Evolutionary conservation across 2,888 invertebrate species (phyloP).

Genomic region (Azorinus chamasolen): DNA sequence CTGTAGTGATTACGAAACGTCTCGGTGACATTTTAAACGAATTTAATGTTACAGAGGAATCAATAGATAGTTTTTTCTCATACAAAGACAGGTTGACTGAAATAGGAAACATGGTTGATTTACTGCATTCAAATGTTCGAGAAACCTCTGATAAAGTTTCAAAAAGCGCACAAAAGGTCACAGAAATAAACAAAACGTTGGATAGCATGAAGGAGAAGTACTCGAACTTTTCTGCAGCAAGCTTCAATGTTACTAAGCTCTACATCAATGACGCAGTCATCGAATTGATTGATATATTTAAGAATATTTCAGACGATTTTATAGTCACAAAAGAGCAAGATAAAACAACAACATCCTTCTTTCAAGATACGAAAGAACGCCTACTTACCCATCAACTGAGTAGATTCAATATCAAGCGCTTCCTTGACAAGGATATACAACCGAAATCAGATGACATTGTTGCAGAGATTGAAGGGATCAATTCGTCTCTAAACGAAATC

Average conservation of each 20-base stretch:
- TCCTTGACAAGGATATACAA: conserved; percentile 14
- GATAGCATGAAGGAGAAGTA: conserved; percentile 26
- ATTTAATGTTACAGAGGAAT: no score
- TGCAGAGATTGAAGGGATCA: background rate
- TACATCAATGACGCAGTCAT: conserved; percentile 40
- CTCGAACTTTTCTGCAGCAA: conserved; percentile 50
- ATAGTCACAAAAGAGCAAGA: background rate
- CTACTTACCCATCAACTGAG: conserved; percentile 2
- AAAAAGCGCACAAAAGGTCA: no score
- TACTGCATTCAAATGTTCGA: no score
- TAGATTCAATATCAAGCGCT: conserved; percentile 23
- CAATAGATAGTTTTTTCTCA: no score
- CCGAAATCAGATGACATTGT: conserved; percentile 23
- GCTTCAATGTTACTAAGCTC: conserved; percentile 32
- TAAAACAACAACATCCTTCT: background rate
- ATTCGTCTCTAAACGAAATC: conserved; percentile 23
- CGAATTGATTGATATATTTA: conserved; percentile 16
- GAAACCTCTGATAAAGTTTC: no score
- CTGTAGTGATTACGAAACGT: no score
- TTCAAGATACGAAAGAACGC: background rate
- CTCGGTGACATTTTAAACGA: no score
- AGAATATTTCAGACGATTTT: conserved; percentile 15
- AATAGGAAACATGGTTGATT: no score
- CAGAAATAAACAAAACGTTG: conserved; percentile 8
- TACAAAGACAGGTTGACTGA: no score